Percentiles rank a stretch among this genome's conserved stretches.
phyloP scores from a whole-genome alignment of 2,113 vertebrate genomes.

The Tinamus guttatus region DNA sequence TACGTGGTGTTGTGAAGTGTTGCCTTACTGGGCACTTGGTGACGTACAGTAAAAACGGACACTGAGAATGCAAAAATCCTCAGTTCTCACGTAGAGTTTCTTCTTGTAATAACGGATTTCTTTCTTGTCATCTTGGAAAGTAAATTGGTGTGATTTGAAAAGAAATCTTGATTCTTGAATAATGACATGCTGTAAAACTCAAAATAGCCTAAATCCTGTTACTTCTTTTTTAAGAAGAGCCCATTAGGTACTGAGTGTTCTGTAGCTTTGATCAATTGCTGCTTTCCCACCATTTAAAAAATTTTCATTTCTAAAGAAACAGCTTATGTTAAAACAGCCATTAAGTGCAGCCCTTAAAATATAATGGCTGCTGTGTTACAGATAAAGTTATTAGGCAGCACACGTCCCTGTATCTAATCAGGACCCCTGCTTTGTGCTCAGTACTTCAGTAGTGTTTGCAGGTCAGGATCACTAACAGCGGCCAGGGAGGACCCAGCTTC shows the following conservation, averaged over 20 bases:
- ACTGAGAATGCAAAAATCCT: rapidly evolving
- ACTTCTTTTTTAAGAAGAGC: background rate
- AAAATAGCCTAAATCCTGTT: background rate
- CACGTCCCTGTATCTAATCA: rapidly evolving
- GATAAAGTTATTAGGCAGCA: background rate
- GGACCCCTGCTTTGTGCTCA: rapidly evolving
- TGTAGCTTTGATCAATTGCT: background rate
- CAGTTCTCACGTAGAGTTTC: rapidly evolving
- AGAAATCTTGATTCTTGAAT: background rate
- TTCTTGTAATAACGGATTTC: rapidly evolving
- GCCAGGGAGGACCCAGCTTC: rapidly evolving
- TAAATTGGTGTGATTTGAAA: rapidly evolving
- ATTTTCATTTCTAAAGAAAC: background rate
- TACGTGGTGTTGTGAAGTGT: constrained; percentile 57
- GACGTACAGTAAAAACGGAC: too few species aligned
- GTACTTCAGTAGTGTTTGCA: background rate
- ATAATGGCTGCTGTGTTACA: background rate
- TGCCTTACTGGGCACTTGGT: rapidly evolving
- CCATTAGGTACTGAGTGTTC: too few species aligned
- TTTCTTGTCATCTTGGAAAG: too few species aligned
- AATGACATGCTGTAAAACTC: rapidly evolving
- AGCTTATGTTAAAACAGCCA: background rate
- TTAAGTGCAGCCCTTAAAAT: rapidly evolving
- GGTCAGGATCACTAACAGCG: background rate
- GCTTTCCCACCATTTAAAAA: background rate